Percentiles rank a stretch among this genome's conserved stretches.
Conservation (phyloP, 2,888 invertebrate genomes). For the Physocephala rufipes region DNA sequence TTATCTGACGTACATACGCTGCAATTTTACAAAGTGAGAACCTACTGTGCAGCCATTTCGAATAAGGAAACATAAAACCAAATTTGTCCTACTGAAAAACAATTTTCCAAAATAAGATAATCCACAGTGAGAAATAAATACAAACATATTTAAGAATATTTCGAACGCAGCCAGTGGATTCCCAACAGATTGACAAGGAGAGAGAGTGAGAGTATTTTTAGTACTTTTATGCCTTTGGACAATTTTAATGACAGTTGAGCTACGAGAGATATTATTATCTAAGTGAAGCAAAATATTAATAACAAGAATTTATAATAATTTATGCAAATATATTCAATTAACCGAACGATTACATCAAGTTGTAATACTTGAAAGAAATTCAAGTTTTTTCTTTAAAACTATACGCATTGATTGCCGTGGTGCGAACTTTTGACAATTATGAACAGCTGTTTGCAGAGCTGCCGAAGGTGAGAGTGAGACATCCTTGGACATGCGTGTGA, state of each 20-base stretch:
- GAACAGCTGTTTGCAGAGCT: conserved; percentile 40
- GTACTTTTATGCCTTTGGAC: conserved; percentile 10
- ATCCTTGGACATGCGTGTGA: conserved; percentile 33
- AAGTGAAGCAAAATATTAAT: conserved; percentile 6
- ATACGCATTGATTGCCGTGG: conserved; percentile 6
- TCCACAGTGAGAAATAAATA: conserved; percentile 21
- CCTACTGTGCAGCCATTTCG: not conserved
- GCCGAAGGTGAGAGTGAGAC: conserved; percentile 32
- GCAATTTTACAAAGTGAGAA: conserved; percentile 24
- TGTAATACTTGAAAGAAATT: conserved; percentile 19
- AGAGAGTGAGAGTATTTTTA: conserved; percentile 22
- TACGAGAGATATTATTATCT: conserved; percentile 1
- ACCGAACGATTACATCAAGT: not conserved
- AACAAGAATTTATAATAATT: not conserved
- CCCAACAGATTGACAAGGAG: not conserved
- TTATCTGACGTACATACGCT: not conserved
- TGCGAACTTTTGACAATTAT: conserved; percentile 37
- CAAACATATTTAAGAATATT: conserved; percentile 11
- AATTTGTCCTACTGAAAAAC: conserved; percentile 4
- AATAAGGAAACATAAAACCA: conserved; percentile 18
- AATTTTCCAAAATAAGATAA: conserved; percentile 16
- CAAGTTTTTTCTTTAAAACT: not conserved
- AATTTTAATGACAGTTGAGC: conserved; percentile 31
- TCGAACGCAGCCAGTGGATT: not conserved
- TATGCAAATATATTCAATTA: not conserved